phyloP scores from a whole-genome alignment of 2,113 vertebrate genomes.

The Archilochus colubris region DNA sequence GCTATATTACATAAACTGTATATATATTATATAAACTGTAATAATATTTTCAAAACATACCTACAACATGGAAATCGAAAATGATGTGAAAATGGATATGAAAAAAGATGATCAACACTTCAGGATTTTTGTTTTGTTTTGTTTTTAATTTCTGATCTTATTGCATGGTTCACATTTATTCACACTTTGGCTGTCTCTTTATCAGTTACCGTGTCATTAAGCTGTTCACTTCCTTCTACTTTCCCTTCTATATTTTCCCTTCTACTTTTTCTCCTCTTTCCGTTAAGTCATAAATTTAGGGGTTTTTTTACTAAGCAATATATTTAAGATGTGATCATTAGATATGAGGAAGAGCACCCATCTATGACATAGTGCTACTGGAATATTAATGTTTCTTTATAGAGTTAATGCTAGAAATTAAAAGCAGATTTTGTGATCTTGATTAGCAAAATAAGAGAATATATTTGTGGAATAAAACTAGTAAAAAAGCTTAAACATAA shows the following conservation, averaged over 20 bases:
- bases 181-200: neutral
- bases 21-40: neutral
- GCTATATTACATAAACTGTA: too few species aligned
- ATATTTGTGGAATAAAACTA: neutral
- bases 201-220: neutral
- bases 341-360: neutral
- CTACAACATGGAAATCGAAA: neutral
- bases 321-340: neutral
- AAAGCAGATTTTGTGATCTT: neutral
- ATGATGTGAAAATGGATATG: neutral
- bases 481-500: neutral
- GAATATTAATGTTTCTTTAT: neutral
- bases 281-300: neutral
- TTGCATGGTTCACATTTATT: neutral
- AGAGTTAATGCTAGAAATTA: neutral
- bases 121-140: neutral
- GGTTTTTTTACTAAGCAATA: neutral
- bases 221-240: neutral
- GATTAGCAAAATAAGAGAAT: neutral
- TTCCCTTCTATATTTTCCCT: neutral
- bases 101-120: neutral
- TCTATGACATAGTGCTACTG: neutral
- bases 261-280: neutral
- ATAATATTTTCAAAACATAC: neutral
- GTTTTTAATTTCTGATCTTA: neutral